Base-by-base conservation (phyloP, 2,888 invertebrate genomes). In the Agrenia bidenticulata region DNA sequence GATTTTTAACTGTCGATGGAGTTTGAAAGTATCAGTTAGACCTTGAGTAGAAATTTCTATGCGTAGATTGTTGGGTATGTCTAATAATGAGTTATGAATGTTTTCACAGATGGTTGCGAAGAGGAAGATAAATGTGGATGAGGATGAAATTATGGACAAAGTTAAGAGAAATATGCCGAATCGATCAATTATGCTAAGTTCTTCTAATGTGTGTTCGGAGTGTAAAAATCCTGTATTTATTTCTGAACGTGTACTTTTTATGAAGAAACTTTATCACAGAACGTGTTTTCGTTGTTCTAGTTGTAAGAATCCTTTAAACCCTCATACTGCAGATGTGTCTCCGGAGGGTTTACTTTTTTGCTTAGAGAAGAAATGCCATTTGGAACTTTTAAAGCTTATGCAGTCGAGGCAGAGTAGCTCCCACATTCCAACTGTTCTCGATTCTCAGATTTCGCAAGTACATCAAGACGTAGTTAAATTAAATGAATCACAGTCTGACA, bases 181-280 rank as follows among this genome's bases (percentile, higher is more conserved):
- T 60, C 55, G 64, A 51, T 64, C 73, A 24, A 65, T 68, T 21
- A 55, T 67, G 17, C 54, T 74, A 26, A 50, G 65, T 41, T 53
- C 72, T 39, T 54, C 66, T 51, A 64, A 65, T 53, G 69, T 73
- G 60, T 75, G 75, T 55, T 62, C 66, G 27, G 72, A 71, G 55
- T 75, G 73, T 59, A 64, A 66, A 61, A 73, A 75, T 61, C 75
- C 73, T 7, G 75, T 75, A 26, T 75, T 70, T 54, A 72, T 75
- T 41, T 66, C 67, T 11, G 75, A 75, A 41, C 65, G 75, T 23
- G 68, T 72, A 15, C 55, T 74, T 49, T 74, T 75, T 50, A 39
- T 66, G 58, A 74, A 75, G 55, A 74, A 73, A 67, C 61, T 74
- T 11, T 75, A 67, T 53, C 75, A 75, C 69, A 71, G 73, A 51